Evolutionary conservation across 2,797 vertebrate genomes (phyloP), one percentile per base, ranked within the genome.

Genomic region (Phalanger gymnotis): DNA sequence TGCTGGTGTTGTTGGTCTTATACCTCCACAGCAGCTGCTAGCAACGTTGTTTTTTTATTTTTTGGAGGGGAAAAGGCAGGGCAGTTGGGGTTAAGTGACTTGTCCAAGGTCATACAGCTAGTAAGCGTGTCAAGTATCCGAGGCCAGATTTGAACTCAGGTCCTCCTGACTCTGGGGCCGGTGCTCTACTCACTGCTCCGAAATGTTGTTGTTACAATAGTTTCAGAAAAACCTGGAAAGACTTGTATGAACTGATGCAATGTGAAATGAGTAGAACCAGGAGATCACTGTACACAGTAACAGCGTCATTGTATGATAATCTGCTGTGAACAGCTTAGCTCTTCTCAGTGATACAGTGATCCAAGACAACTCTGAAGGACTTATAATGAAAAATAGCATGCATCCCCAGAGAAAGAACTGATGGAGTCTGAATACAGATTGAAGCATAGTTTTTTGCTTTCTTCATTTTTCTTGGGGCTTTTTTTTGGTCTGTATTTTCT

Each of bases 241-340:
- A 66, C 34, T n/a, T 13, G 5, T 13, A 66, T n/a, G 61, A n/a
- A 66, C 61, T 66, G 61, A 66, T 66, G 61, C 61, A n/a, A 6
- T 5, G 34, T 66, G 61, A n/a, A 66, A 13, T 7, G 16, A n/a
- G 34, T 11, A 66, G 61, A 66, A 66, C 34, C 34, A 19, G 5
- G 16, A 66, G 61, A 66, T 19, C 61, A 16, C 19, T 6, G 61
- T n/a, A n/a, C 13, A 66, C 14, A 19, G 14, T 66, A 19, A n/a
- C 5, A 19, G 1, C 14, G 6, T 0, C 4, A n/a, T 6, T n/a
- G 34, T 66, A 1, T 19, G 34, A n/a, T n/a, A 1, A 66, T 66
- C 34, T 5, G 1, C 13, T 16, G 13, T n/a, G 14, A 66, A 66
- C 28, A 19, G n/a, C 61, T n/a, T 66, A n/a, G 34, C 34, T 66